Conservation (phyloP, 2,113 vertebrate species). For the Nesogale talazaci region DNA sequence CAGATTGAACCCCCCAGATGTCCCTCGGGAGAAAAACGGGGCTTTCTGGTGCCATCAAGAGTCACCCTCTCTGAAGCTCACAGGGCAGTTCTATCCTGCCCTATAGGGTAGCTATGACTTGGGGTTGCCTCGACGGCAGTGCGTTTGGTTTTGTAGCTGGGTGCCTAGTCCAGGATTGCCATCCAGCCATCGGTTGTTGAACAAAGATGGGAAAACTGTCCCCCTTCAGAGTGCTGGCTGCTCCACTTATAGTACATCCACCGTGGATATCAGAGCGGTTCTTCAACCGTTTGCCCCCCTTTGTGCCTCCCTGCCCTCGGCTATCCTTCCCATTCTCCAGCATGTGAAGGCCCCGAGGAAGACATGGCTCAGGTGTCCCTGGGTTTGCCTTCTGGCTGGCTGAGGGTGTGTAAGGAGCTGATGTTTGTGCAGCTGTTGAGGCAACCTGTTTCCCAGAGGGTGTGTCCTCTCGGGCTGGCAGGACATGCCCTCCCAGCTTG, state of each 20-base stretch:
- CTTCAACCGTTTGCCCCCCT: not conserved
- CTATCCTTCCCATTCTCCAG: not conserved
- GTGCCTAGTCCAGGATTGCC: not conserved
- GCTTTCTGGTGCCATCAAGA: too few species aligned
- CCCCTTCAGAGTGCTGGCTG: not conserved
- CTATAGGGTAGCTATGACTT: too few species aligned
- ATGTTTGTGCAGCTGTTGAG: slow-evolving; percentile 32
- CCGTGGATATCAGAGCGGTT: too few species aligned
- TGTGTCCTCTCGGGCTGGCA: not conserved
- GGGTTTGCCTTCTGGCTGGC: not conserved
- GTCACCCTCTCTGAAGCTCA: too few species aligned
- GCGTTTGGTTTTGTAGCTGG: not conserved
- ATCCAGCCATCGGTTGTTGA: not conserved
- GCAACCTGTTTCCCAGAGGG: slow-evolving; percentile 58
- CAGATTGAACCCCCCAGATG: too few species aligned
- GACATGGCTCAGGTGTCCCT: not conserved
- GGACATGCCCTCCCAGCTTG: not conserved
- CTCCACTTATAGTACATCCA: not conserved
- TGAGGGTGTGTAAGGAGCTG: not conserved
- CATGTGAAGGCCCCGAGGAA: not conserved
- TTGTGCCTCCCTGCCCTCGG: not conserved
- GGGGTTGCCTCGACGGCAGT: too few species aligned
- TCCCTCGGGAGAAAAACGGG: too few species aligned
- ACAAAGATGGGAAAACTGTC: not conserved
- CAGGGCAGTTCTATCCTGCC: too few species aligned